These are phyloP conservation scores for Cydia pomonella DNA, from an alignment of 1,140 invertebrate species.

Conservation along the genomic window DNA sequence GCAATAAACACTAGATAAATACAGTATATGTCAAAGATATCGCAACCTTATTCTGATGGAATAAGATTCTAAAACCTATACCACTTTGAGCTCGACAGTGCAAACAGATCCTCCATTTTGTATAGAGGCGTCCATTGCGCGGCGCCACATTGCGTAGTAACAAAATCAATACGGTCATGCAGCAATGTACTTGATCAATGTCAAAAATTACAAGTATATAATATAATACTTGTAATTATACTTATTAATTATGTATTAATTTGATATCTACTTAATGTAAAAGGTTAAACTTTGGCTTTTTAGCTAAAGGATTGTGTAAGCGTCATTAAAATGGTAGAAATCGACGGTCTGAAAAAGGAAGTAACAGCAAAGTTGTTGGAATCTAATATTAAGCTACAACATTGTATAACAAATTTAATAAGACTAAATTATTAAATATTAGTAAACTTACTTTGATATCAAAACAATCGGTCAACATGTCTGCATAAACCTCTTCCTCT, in stretches of 20 bases:
- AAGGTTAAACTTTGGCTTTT: neutral
- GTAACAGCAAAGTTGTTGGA: neutral
- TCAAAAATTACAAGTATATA: conserved; percentile 37
- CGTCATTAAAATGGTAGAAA: neutral
- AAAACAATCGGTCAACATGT: conserved; percentile 72
- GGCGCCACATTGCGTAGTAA: conserved; percentile 6
- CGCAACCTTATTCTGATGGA: neutral
- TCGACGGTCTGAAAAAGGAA: neutral
- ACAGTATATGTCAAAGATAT: neutral
- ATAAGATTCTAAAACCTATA: neutral
- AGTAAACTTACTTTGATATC: conserved; percentile 62
- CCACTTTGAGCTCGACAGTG: neutral
- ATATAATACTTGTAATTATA: neutral
- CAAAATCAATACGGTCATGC: conserved; percentile 26
- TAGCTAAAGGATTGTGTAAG: conserved; percentile 26
- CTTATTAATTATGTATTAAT: neutral
- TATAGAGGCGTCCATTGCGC: conserved; percentile 5
- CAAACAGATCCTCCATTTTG: conserved; percentile 14
- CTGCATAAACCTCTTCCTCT: conserved; percentile 64
- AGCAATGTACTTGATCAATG: conserved; percentile 4
- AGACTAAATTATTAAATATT: neutral
- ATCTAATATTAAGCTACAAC: neutral
- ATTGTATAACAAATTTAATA: neutral
- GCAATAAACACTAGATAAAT: neutral
- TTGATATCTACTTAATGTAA: neutral